Conservation (phyloP, 2,113 vertebrate species). For the Athene cunicularia region DNA sequence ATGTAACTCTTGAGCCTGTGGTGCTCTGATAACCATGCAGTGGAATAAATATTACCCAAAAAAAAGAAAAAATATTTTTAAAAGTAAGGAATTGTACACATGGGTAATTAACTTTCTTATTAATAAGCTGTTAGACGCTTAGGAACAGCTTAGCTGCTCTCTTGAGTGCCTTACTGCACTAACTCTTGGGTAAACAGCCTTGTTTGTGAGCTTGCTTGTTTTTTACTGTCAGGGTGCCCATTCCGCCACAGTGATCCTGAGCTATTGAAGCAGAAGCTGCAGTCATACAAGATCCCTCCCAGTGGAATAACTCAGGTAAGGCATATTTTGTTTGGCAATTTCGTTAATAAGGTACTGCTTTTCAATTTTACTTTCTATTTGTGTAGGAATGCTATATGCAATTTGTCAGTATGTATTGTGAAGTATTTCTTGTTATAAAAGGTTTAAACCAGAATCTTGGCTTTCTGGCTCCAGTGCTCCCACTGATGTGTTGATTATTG, state of each 20-base stretch:
- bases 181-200: constrained; percentile 54
- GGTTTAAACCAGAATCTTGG: background rate
- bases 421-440: background rate
- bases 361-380: background rate
- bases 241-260: constrained; percentile 95
- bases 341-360: background rate
- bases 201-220: constrained; percentile 30
- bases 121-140: constrained; percentile 72
- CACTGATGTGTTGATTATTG: background rate
- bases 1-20: constrained; percentile 53
- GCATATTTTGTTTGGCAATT: background rate
- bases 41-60: constrained; percentile 43
- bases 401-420: background rate
- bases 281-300: constrained; percentile 87
- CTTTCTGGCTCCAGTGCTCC: background rate
- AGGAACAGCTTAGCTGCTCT: constrained; percentile 54
- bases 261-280: constrained; percentile 93
- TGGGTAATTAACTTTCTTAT: constrained; percentile 72
- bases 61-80: background rate
- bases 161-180: constrained; percentile 25
- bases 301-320: constrained; percentile 88
- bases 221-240: constrained; percentile 86
- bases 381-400: background rate
- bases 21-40: constrained; percentile 39
- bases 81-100: constrained; percentile 28